Base-by-base conservation (phyloP, 2,113 vertebrate genomes). In the Muntiacus reevesi region DNA sequence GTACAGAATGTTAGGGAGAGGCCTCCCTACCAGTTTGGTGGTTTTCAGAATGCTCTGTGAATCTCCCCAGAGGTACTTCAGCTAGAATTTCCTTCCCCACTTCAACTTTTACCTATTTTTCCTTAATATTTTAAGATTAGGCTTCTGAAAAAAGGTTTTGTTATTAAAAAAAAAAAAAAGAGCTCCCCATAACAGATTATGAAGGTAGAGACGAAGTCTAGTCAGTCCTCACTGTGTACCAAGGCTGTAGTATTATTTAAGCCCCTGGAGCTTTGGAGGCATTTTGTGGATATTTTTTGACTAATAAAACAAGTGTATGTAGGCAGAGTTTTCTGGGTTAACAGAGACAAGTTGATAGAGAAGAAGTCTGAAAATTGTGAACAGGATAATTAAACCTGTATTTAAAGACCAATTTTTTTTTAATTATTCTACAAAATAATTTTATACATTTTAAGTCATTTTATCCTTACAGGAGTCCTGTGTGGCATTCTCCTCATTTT, bases 281-380 rank as follows among this genome's bases (percentile, higher is more conserved):
- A 86, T 97, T 96, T 92, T 94, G 3, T 81, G 91, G 94, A 45
- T 94, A 95, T 84, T 87, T 93, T 40, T 76, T 89, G 16, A 59
- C 71, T 89, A 81, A 60, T 36, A 87, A 43, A 52, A 81, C 47
- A 95, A 33, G 83, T 83, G 11, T 88, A 91, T 33, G 55, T 57
- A 95, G 33, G 76, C 64, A 71, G 52, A 81, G 3, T 59, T 90
- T 71, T 94, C 33, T 64, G 50, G 19, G 30, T 82, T 95, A 47
- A 71, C 3, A 94, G 33, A 94, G 57, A 76, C 33, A 55, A 76
- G n/a, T 85, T 45, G 47, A 16, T 97, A 54, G 43, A 87, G 62
- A 79, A 36, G 67, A 95, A 87, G 21, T 91, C 19, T 95, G 67
- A 97, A 95, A 79, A 79, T 85, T 90, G 47, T 94, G 54, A 54